Percentiles rank a stretch among this genome's conserved stretches.
Conservation (phyloP, 2,888 invertebrate genomes). For the Tetramorium bicarinatum region DNA sequence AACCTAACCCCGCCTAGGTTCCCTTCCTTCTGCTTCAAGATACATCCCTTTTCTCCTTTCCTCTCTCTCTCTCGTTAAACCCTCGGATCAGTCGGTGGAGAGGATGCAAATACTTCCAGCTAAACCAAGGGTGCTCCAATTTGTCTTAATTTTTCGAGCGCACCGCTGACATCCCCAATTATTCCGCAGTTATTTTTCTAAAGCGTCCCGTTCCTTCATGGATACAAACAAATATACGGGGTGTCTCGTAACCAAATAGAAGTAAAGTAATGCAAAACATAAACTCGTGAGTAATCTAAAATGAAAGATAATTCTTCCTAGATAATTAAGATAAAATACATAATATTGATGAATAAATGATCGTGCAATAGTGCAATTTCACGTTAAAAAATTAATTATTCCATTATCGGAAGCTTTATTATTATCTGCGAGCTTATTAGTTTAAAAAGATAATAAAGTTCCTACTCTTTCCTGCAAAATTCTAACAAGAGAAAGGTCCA, state of each 20-base stretch:
- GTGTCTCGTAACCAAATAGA: background rate
- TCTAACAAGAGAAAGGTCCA: background rate
- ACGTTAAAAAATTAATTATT: background rate
- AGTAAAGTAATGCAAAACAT: background rate
- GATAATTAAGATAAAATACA: background rate
- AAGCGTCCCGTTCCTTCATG: background rate
- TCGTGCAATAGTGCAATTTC: background rate
- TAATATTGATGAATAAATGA: background rate
- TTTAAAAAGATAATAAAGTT: background rate
- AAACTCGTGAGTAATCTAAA: background rate
- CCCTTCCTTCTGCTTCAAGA: constrained; percentile 44
- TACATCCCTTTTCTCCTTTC: constrained; percentile 7
- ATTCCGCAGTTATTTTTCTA: constrained; percentile 34
- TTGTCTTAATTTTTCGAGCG: constrained; percentile 46
- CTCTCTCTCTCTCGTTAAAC: constrained; percentile 47
- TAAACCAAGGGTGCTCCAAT: constrained; percentile 35
- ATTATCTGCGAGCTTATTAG: background rate
- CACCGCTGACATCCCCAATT: constrained; percentile 33
- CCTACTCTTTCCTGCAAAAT: background rate
- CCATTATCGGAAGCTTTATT: background rate
- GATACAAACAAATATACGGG: background rate
- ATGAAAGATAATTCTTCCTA: background rate
- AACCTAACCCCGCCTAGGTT: constrained; percentile 54
- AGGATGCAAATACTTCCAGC: background rate
- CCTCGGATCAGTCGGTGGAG: constrained; percentile 11